phyloP scores from a whole-genome alignment of 2,113 vertebrate genomes.

The Penelope pileata region DNA sequence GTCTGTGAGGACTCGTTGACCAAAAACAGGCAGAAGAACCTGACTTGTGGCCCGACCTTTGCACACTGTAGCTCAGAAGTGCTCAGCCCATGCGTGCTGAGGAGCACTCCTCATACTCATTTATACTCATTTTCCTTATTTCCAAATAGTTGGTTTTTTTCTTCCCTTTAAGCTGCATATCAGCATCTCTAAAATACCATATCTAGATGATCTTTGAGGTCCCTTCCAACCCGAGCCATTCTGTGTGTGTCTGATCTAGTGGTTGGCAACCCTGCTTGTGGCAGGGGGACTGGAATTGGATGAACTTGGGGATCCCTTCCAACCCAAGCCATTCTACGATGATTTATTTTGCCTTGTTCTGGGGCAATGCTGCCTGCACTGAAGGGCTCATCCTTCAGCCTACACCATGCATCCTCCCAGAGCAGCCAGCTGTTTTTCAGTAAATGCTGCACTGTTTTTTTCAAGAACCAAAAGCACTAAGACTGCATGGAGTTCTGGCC shows the following conservation, averaged over 20 bases:
- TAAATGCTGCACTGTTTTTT: neutral
- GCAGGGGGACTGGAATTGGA: too few species aligned
- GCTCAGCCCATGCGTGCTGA: accelerated
- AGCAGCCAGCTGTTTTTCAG: neutral
- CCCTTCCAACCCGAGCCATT: too few species aligned
- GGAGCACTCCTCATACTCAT: neutral
- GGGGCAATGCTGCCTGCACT: accelerated
- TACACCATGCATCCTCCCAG: accelerated
- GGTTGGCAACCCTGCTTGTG: too few species aligned
- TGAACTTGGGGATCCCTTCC: too few species aligned
- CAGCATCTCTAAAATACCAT: neutral
- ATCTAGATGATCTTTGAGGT: too few species aligned
- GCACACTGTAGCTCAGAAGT: accelerated
- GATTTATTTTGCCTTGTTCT: neutral
- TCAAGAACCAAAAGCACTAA: neutral
- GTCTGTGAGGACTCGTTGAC: neutral
- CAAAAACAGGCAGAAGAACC: neutral
- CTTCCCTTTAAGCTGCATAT: neutral
- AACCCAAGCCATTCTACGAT: too few species aligned
- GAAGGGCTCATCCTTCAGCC: neutral
- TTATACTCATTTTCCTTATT: neutral
- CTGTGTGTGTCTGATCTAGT: too few species aligned
- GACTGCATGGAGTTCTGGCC: accelerated
- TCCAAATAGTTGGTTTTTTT: accelerated
- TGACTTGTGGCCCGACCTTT: neutral